phyloP scores from a whole-genome alignment of 2,888 invertebrate species.

The Lomographa bimaculata region DNA sequence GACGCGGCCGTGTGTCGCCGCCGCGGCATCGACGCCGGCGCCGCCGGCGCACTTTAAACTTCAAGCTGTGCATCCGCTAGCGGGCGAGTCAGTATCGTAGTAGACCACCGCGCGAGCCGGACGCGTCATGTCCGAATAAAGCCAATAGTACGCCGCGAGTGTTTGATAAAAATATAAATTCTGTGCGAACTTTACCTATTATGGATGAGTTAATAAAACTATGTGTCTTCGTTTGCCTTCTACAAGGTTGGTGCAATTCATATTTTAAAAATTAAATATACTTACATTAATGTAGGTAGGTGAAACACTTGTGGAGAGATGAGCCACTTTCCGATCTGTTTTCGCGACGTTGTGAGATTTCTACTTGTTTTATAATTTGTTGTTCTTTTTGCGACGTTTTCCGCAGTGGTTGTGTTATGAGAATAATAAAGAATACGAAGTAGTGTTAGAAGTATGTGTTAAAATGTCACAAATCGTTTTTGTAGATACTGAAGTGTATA shows the following conservation, averaged over 20 bases:
- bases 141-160: slow-evolving; percentile 60
- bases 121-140: slow-evolving; percentile 58
- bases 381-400: slow-evolving; percentile 17
- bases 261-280: not conserved
- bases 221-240: slow-evolving; percentile 47
- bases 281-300: slow-evolving; percentile 11
- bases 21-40: slow-evolving; percentile 31
- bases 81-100: slow-evolving; percentile 51
- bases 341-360: slow-evolving; percentile 37
- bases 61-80: too few relatives aligned
- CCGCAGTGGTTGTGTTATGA: not conserved
- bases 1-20: slow-evolving; percentile 9
- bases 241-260: slow-evolving; percentile 52
- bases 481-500: too few relatives aligned
- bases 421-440: too few relatives aligned
- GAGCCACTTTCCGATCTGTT: slow-evolving; percentile 44
- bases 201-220: slow-evolving; percentile 69
- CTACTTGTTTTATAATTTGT: slow-evolving; percentile 35
- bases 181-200: slow-evolving; percentile 56
- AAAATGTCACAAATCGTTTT: too few relatives aligned
- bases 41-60: slow-evolving; percentile 47
- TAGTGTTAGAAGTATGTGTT: too few relatives aligned
- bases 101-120: slow-evolving; percentile 41
- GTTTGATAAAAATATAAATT: slow-evolving; percentile 46
- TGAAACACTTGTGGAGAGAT: slow-evolving; percentile 36